phyloP scores from a whole-genome alignment of 2,113 vertebrate genomes.

The Xiphophorus couchianus region DNA sequence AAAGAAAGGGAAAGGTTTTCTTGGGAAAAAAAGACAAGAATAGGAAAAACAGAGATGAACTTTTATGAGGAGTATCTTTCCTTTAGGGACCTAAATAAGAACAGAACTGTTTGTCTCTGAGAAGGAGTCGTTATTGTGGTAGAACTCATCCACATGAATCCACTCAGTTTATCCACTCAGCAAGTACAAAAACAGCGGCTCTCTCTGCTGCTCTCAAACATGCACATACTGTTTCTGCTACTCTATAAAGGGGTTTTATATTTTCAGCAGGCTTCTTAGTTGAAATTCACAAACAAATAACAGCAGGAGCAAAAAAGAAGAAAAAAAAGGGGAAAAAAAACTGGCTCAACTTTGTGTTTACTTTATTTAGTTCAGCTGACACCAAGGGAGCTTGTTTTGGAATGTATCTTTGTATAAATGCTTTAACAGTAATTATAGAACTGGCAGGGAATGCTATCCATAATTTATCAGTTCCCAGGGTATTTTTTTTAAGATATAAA shows the following conservation, averaged over 20 bases:
- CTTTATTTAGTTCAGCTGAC: slow-evolving; percentile 5
- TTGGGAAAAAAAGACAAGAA: slow-evolving; percentile 14
- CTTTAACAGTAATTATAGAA: slow-evolving; percentile 38
- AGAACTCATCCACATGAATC: slow-evolving; percentile 63
- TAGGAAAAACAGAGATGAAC: slow-evolving; percentile 9
- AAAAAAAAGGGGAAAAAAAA: background rate
- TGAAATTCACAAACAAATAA: slow-evolving; percentile 33
- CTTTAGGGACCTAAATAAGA: slow-evolving; percentile 51
- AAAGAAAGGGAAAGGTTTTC: background rate
- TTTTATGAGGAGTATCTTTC: slow-evolving; percentile 28
- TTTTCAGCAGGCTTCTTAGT: slow-evolving; percentile 5
- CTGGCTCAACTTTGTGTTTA: slow-evolving; percentile 2
- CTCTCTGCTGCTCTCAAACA: slow-evolving; percentile 36
- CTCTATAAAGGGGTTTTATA: slow-evolving; percentile 4
- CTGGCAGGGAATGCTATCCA: background rate
- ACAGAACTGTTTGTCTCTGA: slow-evolving; percentile 42
- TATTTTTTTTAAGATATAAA: slow-evolving; percentile 12
- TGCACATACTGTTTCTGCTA: slow-evolving; percentile 51
- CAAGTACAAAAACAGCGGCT: slow-evolving; percentile 39
- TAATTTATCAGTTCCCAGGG: slow-evolving; percentile 13
- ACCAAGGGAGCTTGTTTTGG: background rate
- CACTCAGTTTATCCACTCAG: slow-evolving; percentile 53
- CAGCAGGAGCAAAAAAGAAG: background rate
- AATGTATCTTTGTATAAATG: slow-evolving; percentile 10
- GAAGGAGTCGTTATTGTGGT: slow-evolving; percentile 69